phyloP scores from a whole-genome alignment of 2,888 invertebrate genomes.

The Noctua fimbriata region DNA sequence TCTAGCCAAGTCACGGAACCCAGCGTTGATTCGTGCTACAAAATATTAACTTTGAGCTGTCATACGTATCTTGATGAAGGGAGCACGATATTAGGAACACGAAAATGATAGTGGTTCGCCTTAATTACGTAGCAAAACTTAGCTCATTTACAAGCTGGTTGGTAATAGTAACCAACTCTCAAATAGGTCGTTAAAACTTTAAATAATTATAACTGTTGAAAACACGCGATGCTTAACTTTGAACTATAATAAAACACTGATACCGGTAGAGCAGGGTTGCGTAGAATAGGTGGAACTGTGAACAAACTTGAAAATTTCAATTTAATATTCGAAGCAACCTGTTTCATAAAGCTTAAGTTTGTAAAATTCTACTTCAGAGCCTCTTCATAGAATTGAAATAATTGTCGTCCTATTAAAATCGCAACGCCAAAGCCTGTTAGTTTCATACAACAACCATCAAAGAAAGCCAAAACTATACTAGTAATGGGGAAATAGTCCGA shows the following conservation, averaged over 20 bases:
- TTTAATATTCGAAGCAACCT: background rate
- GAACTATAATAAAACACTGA: conserved; percentile 54
- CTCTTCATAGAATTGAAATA: background rate
- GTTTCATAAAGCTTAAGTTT: background rate
- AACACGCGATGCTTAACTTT: conserved; percentile 71
- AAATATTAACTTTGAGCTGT: conserved; percentile 75
- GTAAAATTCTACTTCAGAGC: background rate
- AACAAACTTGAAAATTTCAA: conserved; percentile 16
- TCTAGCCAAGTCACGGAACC: conserved; percentile 56
- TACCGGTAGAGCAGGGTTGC: conserved; percentile 3
- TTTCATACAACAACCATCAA: background rate
- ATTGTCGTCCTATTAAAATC: background rate
- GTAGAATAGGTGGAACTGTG: conserved; percentile 1
- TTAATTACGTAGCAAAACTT: conserved; percentile 70
- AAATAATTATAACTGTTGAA: conserved; percentile 69
- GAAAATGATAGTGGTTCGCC: conserved; percentile 66
- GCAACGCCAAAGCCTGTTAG: background rate
- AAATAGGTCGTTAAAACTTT: conserved; percentile 70
- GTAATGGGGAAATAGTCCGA: too few species aligned
- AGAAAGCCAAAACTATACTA: background rate
- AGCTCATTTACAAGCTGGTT: conserved; percentile 58
- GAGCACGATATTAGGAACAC: conserved; percentile 69
- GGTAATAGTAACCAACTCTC: conserved; percentile 51
- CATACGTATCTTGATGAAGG: conserved; percentile 76
- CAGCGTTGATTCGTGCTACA: conserved; percentile 69